Evolutionary conservation across 2,113 vertebrate genomes (phyloP).

Genomic region (Perognathus longimembris): DNA sequence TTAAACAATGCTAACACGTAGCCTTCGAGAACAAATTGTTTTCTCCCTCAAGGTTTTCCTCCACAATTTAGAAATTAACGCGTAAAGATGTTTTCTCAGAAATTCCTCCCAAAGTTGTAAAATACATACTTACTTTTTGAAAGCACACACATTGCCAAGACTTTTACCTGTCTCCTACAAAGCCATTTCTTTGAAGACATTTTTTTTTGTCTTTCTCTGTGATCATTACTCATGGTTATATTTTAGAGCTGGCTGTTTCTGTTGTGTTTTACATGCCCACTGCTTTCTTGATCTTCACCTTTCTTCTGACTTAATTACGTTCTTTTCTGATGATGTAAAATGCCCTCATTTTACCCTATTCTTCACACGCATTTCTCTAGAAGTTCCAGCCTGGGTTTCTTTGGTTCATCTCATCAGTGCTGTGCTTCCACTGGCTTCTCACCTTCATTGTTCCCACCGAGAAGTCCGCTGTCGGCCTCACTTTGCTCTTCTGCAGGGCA

Average conservation of each 20-base stretch:
- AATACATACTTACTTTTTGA: background rate
- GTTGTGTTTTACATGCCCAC: background rate
- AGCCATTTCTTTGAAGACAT: no score
- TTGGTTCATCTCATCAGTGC: fast-evolving
- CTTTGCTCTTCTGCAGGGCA: background rate
- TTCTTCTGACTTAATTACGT: background rate
- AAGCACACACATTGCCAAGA: background rate
- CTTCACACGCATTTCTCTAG: background rate
- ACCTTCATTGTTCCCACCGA: fast-evolving
- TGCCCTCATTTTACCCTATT: background rate
- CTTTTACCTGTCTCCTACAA: background rate
- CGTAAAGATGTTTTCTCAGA: background rate
- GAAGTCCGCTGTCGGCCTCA: fast-evolving
- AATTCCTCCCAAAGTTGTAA: background rate
- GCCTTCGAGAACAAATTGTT: background rate
- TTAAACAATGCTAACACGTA: background rate
- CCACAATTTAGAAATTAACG: background rate
- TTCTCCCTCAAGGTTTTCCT: background rate
- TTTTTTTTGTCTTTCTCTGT: background rate
- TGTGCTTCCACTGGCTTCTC: fast-evolving
- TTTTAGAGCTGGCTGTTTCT: no score
- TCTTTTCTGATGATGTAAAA: background rate
- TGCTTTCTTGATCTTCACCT: background rate
- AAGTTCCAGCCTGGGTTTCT: background rate
- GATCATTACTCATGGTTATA: fast-evolving